A percentile compares a stretch with the other conserved stretches of the same genome.
Conservation (phyloP, 2,888 invertebrate genomes). For the Mimachlamys varia region DNA sequence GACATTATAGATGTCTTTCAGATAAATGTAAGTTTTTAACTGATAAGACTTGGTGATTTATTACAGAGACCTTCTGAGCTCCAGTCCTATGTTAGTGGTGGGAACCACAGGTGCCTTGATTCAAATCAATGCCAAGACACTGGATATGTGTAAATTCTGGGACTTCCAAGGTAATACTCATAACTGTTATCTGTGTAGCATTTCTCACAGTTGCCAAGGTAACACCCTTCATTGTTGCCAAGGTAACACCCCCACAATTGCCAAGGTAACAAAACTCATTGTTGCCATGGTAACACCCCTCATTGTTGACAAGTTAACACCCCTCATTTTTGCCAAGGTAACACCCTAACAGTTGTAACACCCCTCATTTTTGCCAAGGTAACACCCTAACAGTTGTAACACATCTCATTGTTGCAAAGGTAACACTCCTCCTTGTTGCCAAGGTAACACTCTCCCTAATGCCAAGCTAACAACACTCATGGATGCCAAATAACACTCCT, state of each 20-base stretch:
- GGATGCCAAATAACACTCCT: neutral
- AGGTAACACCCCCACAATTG: neutral
- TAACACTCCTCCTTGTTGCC: neutral
- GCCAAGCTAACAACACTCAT: neutral
- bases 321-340: neutral
- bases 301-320: neutral
- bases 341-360: neutral
- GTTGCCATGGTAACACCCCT: neutral
- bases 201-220: neutral
- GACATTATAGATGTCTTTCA: neutral
- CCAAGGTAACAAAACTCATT: neutral
- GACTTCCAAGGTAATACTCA: constrained; percentile 65
- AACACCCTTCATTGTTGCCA: neutral
- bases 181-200: neutral
- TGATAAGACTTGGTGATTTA: neutral
- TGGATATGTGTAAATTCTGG: constrained; percentile 64
- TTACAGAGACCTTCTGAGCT: constrained; percentile 67
- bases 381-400: neutral
- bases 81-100: constrained; percentile 70
- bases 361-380: neutral
- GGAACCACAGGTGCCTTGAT: constrained; percentile 72
- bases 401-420: neutral
- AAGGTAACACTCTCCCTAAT: neutral
- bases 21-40: neutral
- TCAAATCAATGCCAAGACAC: constrained; percentile 72